Evolutionary conservation across 2,113 vertebrate genomes (phyloP).

Genomic region (Chiloscyllium plagiosum): DNA sequence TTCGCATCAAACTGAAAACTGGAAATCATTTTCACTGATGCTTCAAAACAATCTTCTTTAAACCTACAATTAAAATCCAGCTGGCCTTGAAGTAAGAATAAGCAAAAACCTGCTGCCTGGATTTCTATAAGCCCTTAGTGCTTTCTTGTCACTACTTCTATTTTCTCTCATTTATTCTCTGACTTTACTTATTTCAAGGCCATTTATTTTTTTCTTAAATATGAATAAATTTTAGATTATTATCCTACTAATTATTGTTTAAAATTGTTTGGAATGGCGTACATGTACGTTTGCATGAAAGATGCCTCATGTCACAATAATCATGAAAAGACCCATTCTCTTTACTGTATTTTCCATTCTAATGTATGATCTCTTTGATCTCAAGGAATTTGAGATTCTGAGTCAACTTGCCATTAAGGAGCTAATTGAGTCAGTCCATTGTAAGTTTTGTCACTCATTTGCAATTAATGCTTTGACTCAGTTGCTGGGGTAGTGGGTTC

Average conservation of each 20-base stretch:
- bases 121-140: background rate
- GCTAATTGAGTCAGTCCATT: background rate
- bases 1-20: background rate
- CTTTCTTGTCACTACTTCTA: background rate
- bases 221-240: background rate
- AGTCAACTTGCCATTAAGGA: too few relatives aligned
- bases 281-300: background rate
- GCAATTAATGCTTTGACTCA: background rate
- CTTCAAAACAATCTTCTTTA: background rate
- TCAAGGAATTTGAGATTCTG: background rate
- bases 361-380: background rate
- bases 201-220: background rate
- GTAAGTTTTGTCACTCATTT: background rate
- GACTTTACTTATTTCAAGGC: background rate
- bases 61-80: background rate
- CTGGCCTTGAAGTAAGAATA: conserved; percentile 7
- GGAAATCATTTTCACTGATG: background rate
- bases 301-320: background rate
- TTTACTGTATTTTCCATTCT: background rate
- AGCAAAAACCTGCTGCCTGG: background rate
- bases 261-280: background rate
- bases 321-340: background rate
- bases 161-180: background rate
- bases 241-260: background rate
- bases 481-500: background rate